Conservation (phyloP, 2,888 invertebrate species). For the Hydropsyche betteni region DNA sequence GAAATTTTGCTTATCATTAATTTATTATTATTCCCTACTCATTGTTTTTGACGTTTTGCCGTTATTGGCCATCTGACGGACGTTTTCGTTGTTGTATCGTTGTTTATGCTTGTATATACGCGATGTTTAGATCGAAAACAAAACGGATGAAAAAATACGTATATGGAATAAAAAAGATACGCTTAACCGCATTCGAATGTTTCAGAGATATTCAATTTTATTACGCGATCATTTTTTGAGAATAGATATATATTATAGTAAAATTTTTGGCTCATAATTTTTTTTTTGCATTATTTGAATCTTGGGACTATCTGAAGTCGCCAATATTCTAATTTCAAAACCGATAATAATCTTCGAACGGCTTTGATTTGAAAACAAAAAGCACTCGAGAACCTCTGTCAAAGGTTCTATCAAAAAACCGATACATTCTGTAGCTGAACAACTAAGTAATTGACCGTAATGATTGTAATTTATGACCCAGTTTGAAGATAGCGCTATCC, state of each 20-base stretch:
- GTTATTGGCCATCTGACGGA: constrained; percentile 45
- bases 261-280: too few relatives aligned
- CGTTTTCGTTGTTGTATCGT: neutral
- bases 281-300: neutral
- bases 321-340: neutral
- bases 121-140: constrained; percentile 39
- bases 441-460: constrained; percentile 50
- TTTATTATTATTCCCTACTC: constrained; percentile 43
- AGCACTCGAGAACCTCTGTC: neutral
- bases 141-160: constrained; percentile 22
- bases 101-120: too few relatives aligned
- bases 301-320: neutral
- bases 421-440: constrained; percentile 42
- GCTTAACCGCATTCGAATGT: constrained; percentile 23
- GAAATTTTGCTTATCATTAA: constrained; percentile 32
- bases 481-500: constrained; percentile 46
- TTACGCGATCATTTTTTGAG: too few relatives aligned
- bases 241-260: too few relatives aligned
- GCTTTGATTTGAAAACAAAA: neutral
- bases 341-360: neutral
- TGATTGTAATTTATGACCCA: constrained; percentile 49
- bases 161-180: constrained; percentile 22
- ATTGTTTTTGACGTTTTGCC: constrained; percentile 48
- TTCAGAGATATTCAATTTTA: neutral
- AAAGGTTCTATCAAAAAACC: constrained; percentile 28